Evolutionary conservation across 2,888 invertebrate genomes (phyloP), one percentile per base, ranked within the genome.

Genomic region (Apotomis capreana): DNA sequence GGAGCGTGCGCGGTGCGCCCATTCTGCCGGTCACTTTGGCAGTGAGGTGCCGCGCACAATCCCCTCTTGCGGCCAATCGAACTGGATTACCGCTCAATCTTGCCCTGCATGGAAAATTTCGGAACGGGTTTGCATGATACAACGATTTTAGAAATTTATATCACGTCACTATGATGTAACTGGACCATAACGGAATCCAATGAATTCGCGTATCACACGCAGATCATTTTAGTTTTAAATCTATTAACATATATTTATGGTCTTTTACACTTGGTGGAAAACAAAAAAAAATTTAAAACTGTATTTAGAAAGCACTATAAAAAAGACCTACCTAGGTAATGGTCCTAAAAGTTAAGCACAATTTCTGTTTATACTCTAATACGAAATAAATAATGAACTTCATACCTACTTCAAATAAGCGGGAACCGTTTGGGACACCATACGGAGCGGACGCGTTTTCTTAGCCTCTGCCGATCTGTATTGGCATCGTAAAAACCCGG

Each of bases 11-110:
- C 82, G 83, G 83, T 85, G 83, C 83, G 84, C 82, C 79, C 90
- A 90, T 90, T 82, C 78, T 88, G 89, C 83, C 86, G 83, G 80
- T 78, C 80, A 81, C 80, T 80, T 79, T 77, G 79, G 78, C 82
- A 72, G 74, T 75, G 80, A 74, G 58, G 74, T 44, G 51, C 74
- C 67, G 69, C 74, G 76, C 83, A 81, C 84, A 81, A 74, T 75
- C 79, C 81, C 81, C 76, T 75, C 75, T 77, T 73, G 64, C 69
- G 60, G 68, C 52, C 51, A 46, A 49, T 55, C 10, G 51, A 68
- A 72, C 63, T 68, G 59, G 46, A 68, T 72, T 58, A 51, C 9
- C 40, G 36, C 51, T 51, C 52, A 15, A 59, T 12, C 60, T 54
- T 8, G 54, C 58, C 36, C 51, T 15, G 62, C 40, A 59, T 63